Base-by-base conservation (phyloP, 2,797 vertebrate genomes). In the Falco concolor region DNA sequence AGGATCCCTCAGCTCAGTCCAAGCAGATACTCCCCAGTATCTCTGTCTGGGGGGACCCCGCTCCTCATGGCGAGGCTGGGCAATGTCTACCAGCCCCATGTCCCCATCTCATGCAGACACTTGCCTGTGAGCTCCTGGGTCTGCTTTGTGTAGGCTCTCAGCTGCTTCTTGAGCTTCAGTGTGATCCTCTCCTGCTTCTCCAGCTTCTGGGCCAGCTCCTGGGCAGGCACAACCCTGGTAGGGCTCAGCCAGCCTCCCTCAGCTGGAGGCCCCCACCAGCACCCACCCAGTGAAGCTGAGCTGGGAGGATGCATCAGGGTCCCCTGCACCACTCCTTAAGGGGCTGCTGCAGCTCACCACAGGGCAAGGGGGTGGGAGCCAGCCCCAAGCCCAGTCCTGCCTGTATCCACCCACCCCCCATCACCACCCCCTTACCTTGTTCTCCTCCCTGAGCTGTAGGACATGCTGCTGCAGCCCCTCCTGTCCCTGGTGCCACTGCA, bases 141-240 rank as follows among this genome's bases (percentile, higher is more conserved):
- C 68, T 90, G 97, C 84, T 98, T 97, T 11, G 97, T 19, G 75
- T 97, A 61, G 94, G 96, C 97, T 88, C 97, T 97, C 80, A 98
- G 90, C 87, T 98, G 98, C 40, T 96, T 97, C 86, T 98, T 98
- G 75, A 98, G 89, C 72, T 97, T 93, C 74, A 90, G 78, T 32
- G 97, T 97, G 94, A 98, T 98, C 19, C 87, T 97, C 80, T 98
- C 98, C 89, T 97, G 90, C 84, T 97, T 97, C 82, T 98, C 97
- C 24, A 98, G 92, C 56, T 98, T 97, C 56, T 98, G 98, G 92
- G 96, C 79, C 80, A 98, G 84, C 21, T 98, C 97, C 98, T 98
- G 90, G 8, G 13, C 22, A 52, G 49, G 15, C 5, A 97, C 94
- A 96, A 96, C 95, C n/a, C 44, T 4, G 0, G 25, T 2, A n/a